A percentile compares a stretch with the other conserved stretches of the same genome.
These are phyloP conservation scores for Ephestia elutella DNA, from an alignment of 1,140 invertebrate genomes.

Conservation along the genomic window DNA sequence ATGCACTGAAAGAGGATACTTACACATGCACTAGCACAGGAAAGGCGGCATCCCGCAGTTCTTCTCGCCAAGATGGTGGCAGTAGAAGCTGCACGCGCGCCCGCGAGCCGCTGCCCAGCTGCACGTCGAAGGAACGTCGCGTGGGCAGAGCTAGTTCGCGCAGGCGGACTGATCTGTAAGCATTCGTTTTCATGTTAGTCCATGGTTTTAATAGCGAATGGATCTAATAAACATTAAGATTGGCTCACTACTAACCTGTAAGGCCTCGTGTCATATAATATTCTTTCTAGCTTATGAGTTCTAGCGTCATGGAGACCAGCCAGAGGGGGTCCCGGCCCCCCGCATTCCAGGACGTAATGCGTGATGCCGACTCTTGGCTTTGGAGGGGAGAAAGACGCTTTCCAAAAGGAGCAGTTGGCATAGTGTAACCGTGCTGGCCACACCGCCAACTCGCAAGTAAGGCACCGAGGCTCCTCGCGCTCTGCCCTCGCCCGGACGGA, in stretches of 20 bases:
- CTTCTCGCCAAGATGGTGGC: constrained; percentile 88
- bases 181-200: background rate
- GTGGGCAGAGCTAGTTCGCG: constrained; percentile 83
- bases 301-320: constrained; percentile 83
- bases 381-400: constrained; percentile 79
- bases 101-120: constrained; percentile 83
- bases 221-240: too few relatives aligned
- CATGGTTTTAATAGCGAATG: too few relatives aligned
- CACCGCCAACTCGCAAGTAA: constrained; percentile 85
- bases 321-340: constrained; percentile 85
- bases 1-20: constrained; percentile 36
- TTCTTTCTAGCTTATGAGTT: constrained; percentile 81
- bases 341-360: constrained; percentile 86
- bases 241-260: constrained; percentile 58
- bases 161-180: constrained; percentile 74
- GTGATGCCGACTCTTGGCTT: constrained; percentile 73
- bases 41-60: constrained; percentile 87
- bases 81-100: constrained; percentile 86
- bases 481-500: constrained; percentile 80
- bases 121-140: constrained; percentile 84
- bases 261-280: constrained; percentile 84
- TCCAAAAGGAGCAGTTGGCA: constrained; percentile 87
- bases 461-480: constrained; percentile 83
- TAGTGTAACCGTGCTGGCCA: constrained; percentile 84
- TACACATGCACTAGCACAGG: constrained; percentile 89